Evolutionary conservation across 2,113 vertebrate species (phyloP).

Genomic region (Albula glossodonta): DNA sequence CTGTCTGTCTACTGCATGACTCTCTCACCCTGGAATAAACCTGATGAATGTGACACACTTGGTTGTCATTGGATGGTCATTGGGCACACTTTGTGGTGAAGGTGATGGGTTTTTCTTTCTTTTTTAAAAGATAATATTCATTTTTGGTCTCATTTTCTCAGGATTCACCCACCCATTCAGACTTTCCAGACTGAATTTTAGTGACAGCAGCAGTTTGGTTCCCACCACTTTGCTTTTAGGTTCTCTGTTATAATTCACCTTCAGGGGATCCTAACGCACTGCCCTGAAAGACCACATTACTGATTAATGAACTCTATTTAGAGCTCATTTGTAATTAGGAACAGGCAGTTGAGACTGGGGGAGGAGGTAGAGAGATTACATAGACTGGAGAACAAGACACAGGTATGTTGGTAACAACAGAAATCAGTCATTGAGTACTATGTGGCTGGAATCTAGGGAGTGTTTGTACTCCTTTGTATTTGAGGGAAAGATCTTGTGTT

Average conservation of each 20-base stretch:
- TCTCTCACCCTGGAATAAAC: no score
- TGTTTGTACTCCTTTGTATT: neutral
- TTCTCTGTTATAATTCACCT: neutral
- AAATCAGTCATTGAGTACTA: neutral
- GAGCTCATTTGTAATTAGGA: neutral
- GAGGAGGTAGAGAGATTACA: neutral
- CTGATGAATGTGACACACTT: no score
- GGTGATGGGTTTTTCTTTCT: neutral
- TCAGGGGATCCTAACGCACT: neutral
- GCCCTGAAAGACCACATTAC: neutral
- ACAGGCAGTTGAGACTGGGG: neutral
- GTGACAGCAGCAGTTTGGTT: neutral
- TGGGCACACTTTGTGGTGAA: neutral
- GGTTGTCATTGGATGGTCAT: neutral
- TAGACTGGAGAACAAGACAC: neutral
- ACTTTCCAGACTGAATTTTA: neutral
- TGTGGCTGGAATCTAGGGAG: neutral
- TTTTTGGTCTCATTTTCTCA: neutral
- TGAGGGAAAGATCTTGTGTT: neutral
- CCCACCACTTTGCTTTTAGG: neutral
- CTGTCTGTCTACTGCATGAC: no score
- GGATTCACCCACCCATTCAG: neutral
- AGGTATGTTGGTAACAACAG: neutral
- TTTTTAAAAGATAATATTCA: no score
- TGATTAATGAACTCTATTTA: conserved; percentile 1